phyloP scores from a whole-genome alignment of 2,797 vertebrate genomes.

The Myripristis murdjan region DNA sequence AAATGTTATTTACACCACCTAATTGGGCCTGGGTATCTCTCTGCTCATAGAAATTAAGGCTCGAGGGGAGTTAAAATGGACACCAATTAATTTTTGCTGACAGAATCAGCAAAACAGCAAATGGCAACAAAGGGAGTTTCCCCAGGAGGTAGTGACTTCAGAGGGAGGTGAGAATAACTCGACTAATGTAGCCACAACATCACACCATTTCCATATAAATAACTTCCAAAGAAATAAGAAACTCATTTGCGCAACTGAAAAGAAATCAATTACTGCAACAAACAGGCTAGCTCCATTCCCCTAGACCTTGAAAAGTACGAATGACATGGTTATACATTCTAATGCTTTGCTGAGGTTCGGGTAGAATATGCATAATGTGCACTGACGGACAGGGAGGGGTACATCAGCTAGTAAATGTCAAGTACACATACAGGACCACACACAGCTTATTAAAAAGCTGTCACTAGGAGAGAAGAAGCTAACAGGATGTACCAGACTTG shows the following conservation, averaged over 20 bases:
- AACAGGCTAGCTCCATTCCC: constrained; percentile 65
- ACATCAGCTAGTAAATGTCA: constrained; percentile 84
- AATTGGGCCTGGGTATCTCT: constrained; percentile 78
- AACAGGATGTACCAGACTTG: constrained; percentile 84
- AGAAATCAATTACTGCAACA: constrained; percentile 83
- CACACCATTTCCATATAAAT: constrained; percentile 83
- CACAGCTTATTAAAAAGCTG: constrained; percentile 87
- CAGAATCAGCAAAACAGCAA: constrained; percentile 81
- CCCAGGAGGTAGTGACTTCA: constrained; percentile 76
- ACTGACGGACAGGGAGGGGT: constrained; percentile 79
- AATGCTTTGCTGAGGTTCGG: constrained; percentile 65
- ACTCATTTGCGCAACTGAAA: constrained; percentile 80
- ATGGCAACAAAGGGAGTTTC: constrained; percentile 78
- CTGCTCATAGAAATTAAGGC: constrained; percentile 74
- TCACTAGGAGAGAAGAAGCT: constrained; percentile 80
- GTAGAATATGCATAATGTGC: constrained; percentile 75
- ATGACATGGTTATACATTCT: constrained; percentile 67
- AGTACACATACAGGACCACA: constrained; percentile 84
- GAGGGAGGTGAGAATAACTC: constrained; percentile 80
- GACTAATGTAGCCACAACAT: constrained; percentile 77
- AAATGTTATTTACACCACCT: constrained; percentile 85
- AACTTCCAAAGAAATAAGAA: constrained; percentile 83
- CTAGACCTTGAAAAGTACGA: constrained; percentile 68
- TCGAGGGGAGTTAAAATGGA: constrained; percentile 82
- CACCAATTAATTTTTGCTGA: constrained; percentile 85